Evolutionary conservation across 2,113 vertebrate species (phyloP).

Genomic region (Sylvilagus bachmani): DNA sequence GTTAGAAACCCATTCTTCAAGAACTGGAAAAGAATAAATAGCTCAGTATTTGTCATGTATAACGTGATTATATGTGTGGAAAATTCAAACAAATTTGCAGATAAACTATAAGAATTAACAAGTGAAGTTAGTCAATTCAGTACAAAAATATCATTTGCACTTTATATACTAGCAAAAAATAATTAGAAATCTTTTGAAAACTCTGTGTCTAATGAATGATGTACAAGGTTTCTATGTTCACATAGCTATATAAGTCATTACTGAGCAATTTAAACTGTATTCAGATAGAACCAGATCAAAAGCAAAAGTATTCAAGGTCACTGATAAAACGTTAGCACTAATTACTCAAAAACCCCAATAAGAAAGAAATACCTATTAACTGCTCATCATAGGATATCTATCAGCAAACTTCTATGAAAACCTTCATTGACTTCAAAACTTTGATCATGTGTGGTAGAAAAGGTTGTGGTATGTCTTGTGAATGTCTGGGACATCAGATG

Average conservation of each 20-base stretch:
- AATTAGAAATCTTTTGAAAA: background rate
- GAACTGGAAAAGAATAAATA: background rate
- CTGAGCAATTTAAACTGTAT: slow-evolving; percentile 19
- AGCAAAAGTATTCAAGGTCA: slow-evolving; percentile 25
- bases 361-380: slow-evolving; percentile 20
- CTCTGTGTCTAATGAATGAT: background rate
- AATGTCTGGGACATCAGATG: slow-evolving; percentile 51
- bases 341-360: background rate
- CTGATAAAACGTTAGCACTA: slow-evolving; percentile 17
- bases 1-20: background rate
- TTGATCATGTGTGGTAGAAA: slow-evolving; percentile 59
- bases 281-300: slow-evolving; percentile 59
- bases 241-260: background rate
- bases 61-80: background rate
- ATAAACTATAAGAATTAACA: slow-evolving; percentile 9
- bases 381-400: slow-evolving; percentile 8
- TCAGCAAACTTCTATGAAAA: slow-evolving; percentile 48
- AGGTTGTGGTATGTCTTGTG: slow-evolving; percentile 69
- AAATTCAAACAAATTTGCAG: slow-evolving; percentile 31
- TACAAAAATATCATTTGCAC: slow-evolving; percentile 10
- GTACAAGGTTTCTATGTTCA: background rate
- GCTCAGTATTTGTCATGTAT: background rate
- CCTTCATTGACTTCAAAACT: slow-evolving; percentile 55
- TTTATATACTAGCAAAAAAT: background rate
- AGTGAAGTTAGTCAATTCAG: slow-evolving; percentile 1